Percentiles rank a stretch among this genome's conserved stretches.
phyloP scores from a whole-genome alignment of 1,140 invertebrate species.

The Drosophila paulistorum region DNA sequence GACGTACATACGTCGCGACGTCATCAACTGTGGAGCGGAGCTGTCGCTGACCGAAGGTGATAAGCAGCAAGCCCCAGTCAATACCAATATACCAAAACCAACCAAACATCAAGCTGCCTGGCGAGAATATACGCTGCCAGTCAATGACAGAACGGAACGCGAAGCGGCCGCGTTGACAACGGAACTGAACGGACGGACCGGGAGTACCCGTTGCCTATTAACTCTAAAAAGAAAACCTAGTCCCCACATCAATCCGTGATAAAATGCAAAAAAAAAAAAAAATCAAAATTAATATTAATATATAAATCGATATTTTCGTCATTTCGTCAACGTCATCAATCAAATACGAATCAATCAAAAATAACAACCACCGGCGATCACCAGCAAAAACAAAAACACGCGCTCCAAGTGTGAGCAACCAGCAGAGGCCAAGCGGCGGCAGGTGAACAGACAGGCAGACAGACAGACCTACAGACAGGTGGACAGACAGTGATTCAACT shows the following conservation, averaged over 20 bases:
- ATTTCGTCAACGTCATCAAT: conserved; percentile 25
- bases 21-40: conserved; percentile 54
- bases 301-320: conserved; percentile 17
- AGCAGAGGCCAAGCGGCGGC: background rate
- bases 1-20: conserved; percentile 27
- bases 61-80: conserved; percentile 28
- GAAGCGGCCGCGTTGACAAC: conserved; percentile 75
- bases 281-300: background rate
- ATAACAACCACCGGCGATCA: conserved; percentile 22
- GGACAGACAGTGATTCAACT: conserved; percentile 8
- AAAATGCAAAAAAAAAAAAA: conserved; percentile 26
- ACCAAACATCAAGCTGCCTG: conserved; percentile 37
- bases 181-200: conserved; percentile 43
- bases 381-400: conserved; percentile 44
- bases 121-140: conserved; percentile 56
- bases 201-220: conserved; percentile 8
- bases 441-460: conserved; percentile 26
- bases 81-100: conserved; percentile 13
- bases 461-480: no score
- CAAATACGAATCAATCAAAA: conserved; percentile 39
- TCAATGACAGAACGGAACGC: conserved; percentile 77
- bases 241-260: conserved; percentile 30
- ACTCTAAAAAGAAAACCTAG: conserved; percentile 21
- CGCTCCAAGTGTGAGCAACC: conserved; percentile 53
- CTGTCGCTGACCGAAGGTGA: conserved; percentile 42